Base-by-base conservation (phyloP, 2,888 invertebrate genomes). In the Brachycybe producta region DNA sequence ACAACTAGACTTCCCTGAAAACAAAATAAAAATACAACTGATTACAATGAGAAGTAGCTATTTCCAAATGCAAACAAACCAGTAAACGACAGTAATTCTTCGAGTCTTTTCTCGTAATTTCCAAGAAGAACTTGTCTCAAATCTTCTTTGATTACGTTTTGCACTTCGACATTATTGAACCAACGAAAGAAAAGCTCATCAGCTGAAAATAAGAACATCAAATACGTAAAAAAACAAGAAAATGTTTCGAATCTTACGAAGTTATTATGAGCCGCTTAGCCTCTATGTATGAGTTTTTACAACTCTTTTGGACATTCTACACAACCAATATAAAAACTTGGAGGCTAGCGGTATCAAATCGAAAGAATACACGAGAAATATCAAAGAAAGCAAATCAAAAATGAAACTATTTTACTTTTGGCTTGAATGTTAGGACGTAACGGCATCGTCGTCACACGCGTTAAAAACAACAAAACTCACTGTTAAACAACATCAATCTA, bases 151-250 rank as follows among this genome's bases (percentile, higher is more conserved):
- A 52, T 43, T 2, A 39, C 42, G 11, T 47, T 30, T 44, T 54
- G 54, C 2, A 52, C 52, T 34, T 54, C 51, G 8, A 17, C n/a
- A 27, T 42, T 43, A 30, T 47, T 54, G 24, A 54, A 54, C 54
- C 54, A 54, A 39, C 49, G 28, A 23, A 52, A 52, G 38, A 54
- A 52, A 19, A 52, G 38, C 36, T 54, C 54, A 30, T 54, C 51
- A 27, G 47, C 54, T 54, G 24, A 15, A 43, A 27, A 19, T 27
- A 41, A 4, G 30, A 40, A 28, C 8, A 38, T 11, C 24, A 35
- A 1, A 46, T 19, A 8, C 15, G 17, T 8, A 13, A 38, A 38
- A n/a, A 8, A 30, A 30, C 8, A 30, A 30, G n/a, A 17, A 36
- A 36, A 17, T 36, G 7, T 30, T 36, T 36, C n/a, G 7, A 7